Conservation (phyloP, 2,797 vertebrate genomes). For the Masticophis lateralis region DNA sequence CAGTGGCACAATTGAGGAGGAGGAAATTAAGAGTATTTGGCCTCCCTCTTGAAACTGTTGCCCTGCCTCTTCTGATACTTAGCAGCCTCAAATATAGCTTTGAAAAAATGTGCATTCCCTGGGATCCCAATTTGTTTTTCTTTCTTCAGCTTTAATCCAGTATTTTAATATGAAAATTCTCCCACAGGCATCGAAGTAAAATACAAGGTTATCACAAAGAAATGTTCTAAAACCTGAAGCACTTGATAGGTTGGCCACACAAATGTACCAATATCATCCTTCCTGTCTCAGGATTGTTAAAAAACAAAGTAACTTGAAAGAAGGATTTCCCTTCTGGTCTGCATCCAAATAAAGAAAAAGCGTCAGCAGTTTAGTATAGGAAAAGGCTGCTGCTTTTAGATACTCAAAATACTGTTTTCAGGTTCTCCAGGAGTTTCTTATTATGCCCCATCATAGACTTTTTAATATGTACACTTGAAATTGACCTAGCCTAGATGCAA, state of each 20-base stretch:
- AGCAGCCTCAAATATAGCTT: not conserved
- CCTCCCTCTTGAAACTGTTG: too few relatives aligned
- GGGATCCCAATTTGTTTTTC: not conserved
- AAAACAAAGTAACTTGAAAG: constrained; percentile 43
- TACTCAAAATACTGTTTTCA: not conserved
- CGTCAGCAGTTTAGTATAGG: not conserved
- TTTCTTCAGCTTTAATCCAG: not conserved
- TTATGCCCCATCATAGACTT: not conserved
- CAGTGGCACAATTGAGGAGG: not conserved
- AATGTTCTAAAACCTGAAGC: not conserved
- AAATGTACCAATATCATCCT: not conserved
- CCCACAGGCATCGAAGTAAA: not conserved
- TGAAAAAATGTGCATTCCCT: not conserved
- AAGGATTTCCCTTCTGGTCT: constrained; percentile 35
- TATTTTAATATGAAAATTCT: not conserved
- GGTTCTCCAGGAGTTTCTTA: not conserved
- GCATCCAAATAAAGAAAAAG: not conserved
- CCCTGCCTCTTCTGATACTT: not conserved
- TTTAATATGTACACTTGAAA: not conserved
- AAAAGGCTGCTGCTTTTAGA: not conserved
- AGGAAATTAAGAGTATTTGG: not conserved
- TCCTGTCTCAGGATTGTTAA: not conserved
- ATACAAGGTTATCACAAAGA: not conserved
- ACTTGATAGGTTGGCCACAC: not conserved
- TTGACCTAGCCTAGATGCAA: too few relatives aligned